Conservation (phyloP, 2,888 invertebrate species). For the Tachystola acroxantha region DNA sequence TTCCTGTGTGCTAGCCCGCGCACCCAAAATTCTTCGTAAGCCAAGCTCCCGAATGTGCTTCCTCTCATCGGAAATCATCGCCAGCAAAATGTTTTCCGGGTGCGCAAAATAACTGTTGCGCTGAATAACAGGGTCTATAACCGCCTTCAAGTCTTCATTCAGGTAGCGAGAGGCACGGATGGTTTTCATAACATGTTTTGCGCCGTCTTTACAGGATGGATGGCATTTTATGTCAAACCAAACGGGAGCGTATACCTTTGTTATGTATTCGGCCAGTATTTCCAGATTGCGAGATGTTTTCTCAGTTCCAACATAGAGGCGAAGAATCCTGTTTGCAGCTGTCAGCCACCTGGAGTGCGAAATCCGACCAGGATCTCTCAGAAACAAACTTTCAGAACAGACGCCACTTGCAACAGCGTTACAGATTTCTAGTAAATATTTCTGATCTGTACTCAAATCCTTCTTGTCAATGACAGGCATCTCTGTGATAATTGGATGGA, state of each 20-base stretch:
- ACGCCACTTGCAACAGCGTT: slow-evolving; percentile 8
- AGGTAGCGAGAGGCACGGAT: no score
- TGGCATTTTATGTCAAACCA: slow-evolving; percentile 14
- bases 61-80: no score
- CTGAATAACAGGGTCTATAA: slow-evolving; percentile 15
- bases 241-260: slow-evolving; percentile 15
- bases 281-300: slow-evolving; percentile 3
- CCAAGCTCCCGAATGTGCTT: no score
- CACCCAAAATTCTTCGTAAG: no score
- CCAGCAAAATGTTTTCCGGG: slow-evolving; percentile 16
- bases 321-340: slow-evolving; percentile 16
- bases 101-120: slow-evolving; percentile 24
- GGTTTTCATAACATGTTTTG: slow-evolving; percentile 15
- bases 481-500: neutral
- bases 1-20: no score
- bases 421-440: slow-evolving; percentile 11
- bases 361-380: slow-evolving; percentile 16
- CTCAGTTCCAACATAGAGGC: slow-evolving; percentile 11
- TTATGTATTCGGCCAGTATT: slow-evolving; percentile 5
- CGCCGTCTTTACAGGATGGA: slow-evolving; percentile 10
- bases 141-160: no score
- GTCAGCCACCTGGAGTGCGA: slow-evolving; percentile 20
- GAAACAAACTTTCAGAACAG: slow-evolving; percentile 12
- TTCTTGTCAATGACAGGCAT: neutral
- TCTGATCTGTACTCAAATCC: slow-evolving; percentile 14